Base-by-base conservation (phyloP, 2,888 invertebrate species). In the Minunthozetes semirufus region DNA sequence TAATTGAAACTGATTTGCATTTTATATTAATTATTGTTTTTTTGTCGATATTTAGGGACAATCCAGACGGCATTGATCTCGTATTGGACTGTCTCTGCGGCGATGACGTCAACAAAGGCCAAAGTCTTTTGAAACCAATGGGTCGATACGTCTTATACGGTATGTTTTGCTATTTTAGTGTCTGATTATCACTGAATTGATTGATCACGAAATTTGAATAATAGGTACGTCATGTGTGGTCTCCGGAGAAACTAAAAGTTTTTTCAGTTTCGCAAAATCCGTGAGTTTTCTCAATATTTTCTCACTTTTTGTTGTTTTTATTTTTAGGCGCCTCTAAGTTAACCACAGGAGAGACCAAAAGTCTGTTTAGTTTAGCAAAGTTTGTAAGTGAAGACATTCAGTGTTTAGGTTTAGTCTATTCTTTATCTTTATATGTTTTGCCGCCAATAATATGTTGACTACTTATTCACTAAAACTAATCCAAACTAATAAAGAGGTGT, bases 181-280 rank as follows among this genome's bases (percentile, higher is more conserved):
- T 19, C 15, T 50, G 2, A 22, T 59, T 61, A 27, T 17, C 5
- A 74, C 11, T 6, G 11, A 25, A 33, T 50, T 4, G 42, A 25
- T 68, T 71, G 8, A n/a, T n/a, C n/a, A n/a, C n/a, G n/a, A n/a
- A n/a, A n/a, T 13, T 75, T 72, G 25, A 82, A 80, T 84, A 85
- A 82, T 84, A 89, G 88, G 93, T 80, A 90, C 92, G 78, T 90
- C 92, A 77, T 92, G 91, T 85, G 89, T 92, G 81, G 92, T 93
- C 80, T 91, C 92, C 80, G 93, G 93, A 78, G 93, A 93, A 85
- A 92, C 92, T 17, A 92, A 92, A 85, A 93, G 93, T 84, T 89
- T 93, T 86, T 92, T 93, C 86, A 92, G 91, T 82, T 90, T 91
- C 80, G 93, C 93, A 79, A 90, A 91, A 87, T 90, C 91, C 78